Evolutionary conservation across 2,888 invertebrate genomes (phyloP).

Genomic region (Erannis defoliaria): DNA sequence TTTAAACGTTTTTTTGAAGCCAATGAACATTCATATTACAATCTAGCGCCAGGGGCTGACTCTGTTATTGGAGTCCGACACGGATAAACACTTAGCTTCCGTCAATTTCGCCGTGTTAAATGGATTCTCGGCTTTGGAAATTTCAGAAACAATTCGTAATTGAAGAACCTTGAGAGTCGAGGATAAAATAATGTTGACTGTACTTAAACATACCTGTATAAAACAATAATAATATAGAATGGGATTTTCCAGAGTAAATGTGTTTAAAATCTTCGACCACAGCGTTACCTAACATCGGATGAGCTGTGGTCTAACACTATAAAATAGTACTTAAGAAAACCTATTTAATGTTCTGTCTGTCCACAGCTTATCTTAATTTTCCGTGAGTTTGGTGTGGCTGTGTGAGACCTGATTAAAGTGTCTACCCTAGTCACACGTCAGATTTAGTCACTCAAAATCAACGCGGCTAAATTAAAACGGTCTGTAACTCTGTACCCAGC

Average conservation of each 20-base stretch:
- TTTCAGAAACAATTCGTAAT: constrained; percentile 4
- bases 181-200: constrained; percentile 11
- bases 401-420: constrained; percentile 18
- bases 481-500: neutral
- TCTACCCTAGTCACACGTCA: constrained; percentile 18
- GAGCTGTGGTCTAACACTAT: no score
- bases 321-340: neutral
- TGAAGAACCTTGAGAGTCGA: constrained; percentile 9
- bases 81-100: constrained; percentile 46
- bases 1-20: no score
- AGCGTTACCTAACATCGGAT: no score
- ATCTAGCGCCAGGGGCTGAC: constrained; percentile 30
- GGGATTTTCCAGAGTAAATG: no score
- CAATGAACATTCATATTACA: no score
- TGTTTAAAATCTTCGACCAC: neutral
- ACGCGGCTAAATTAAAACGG: constrained; percentile 13
- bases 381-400: neutral
- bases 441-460: constrained; percentile 13
- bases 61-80: constrained; percentile 41
- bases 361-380: neutral
- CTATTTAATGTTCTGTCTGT: neutral
- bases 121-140: constrained; percentile 29
- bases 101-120: constrained; percentile 31
- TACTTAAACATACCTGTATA: neutral
- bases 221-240: no score